A percentile compares a stretch with the other conserved stretches of the same genome.
phyloP scores from a whole-genome alignment of 2,888 invertebrate genomes.

The Folsomia manolachei region DNA sequence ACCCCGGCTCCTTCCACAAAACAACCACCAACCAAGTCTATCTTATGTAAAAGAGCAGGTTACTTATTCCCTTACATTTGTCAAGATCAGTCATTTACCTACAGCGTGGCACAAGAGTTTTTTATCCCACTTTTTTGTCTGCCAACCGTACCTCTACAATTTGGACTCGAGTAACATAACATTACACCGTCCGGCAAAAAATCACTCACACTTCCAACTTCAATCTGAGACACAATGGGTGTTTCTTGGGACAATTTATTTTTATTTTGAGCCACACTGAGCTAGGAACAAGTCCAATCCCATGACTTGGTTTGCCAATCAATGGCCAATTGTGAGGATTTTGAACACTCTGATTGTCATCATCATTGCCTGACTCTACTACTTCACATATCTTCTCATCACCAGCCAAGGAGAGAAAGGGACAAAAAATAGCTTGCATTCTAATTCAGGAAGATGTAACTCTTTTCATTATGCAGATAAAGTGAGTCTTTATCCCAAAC shows the following conservation, averaged over 20 bases:
- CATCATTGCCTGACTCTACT: background rate
- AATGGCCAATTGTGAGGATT: slow-evolving; percentile 24
- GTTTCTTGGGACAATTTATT: slow-evolving; percentile 24
- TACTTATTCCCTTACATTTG: slow-evolving; percentile 6
- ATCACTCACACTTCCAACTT: slow-evolving; percentile 14
- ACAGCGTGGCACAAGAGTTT: slow-evolving; percentile 11
- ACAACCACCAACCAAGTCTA: no score
- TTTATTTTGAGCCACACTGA: background rate
- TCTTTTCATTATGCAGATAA: slow-evolving; percentile 8
- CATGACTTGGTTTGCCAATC: slow-evolving; percentile 15
- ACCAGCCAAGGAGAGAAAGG: no score
- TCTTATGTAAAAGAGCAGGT: no score
- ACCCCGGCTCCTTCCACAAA: no score
- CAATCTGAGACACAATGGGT: slow-evolving; percentile 17
- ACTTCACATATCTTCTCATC: background rate
- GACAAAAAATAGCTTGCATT: background rate
- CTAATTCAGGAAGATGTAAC: background rate
- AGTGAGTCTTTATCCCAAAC: background rate
- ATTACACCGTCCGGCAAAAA: background rate
- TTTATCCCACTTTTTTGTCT: slow-evolving; percentile 10
- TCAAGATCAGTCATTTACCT: slow-evolving; percentile 23
- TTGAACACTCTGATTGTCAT: slow-evolving; percentile 24
- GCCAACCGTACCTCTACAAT: background rate
- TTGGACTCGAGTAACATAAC: background rate
- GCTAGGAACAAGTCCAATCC: background rate